Conservation (phyloP, 1,140 invertebrate genomes). For the Zaprionus tsacasi region DNA sequence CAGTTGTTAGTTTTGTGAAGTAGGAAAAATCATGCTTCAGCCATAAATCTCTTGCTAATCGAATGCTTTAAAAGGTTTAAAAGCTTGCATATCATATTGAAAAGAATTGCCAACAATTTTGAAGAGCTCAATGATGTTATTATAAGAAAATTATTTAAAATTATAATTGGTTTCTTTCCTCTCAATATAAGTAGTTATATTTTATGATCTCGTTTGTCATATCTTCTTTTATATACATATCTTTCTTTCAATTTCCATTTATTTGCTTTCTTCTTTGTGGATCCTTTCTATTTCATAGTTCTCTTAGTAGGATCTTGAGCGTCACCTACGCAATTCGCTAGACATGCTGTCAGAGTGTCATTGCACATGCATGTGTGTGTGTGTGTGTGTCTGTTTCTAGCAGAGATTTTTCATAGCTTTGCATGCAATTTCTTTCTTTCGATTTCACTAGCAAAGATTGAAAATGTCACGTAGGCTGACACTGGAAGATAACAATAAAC, state of each 20-base stretch:
- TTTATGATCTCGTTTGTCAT: background rate
- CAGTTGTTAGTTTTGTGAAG: background rate
- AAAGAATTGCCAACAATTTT: no score
- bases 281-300: background rate
- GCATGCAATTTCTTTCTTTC: conserved; percentile 12
- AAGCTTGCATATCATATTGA: no score
- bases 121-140: no score
- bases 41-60: conserved; percentile 14
- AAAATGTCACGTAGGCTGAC: conserved; percentile 52
- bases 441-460: conserved; percentile 45
- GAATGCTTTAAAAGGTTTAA: background rate
- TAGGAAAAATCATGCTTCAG: conserved; percentile 2
- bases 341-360: background rate
- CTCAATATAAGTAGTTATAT: no score
- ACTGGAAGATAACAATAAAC: conserved; percentile 49
- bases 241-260: background rate
- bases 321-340: conserved; percentile 3
- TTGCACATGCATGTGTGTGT: background rate
- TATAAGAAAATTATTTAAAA: no score
- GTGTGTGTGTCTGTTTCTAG: background rate
- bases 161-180: no score
- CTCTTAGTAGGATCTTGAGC: conserved; percentile 3
- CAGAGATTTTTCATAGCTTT: background rate
- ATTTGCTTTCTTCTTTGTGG: background rate
- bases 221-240: background rate